Base-by-base conservation (phyloP, 92 coral and sea anemone genomes). In the Zoanthus sociatus region DNA sequence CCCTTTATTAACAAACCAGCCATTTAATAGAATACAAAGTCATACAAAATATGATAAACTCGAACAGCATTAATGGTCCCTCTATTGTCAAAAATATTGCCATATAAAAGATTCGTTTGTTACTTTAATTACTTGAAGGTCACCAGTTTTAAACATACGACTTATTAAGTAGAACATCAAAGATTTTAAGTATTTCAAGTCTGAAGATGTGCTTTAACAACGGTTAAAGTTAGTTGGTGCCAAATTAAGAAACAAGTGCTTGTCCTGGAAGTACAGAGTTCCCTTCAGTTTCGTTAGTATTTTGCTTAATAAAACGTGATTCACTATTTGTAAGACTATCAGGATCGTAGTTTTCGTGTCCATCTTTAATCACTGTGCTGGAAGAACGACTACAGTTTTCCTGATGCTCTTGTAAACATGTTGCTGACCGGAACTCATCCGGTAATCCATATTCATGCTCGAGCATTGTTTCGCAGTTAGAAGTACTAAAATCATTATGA, bases 361-460 rank as follows among this genome's bases (percentile, higher is more conserved):
- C 13, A 78, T 26, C 42, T 55, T 78, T 33, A 33, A 33, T 3
- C 1, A 33, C 42, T 33, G 42, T 33, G 55, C 30, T 3, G 21
- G n/a, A 58, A 58, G 7, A 37, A 78, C 13, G 11, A 21, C 31
- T 37, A 33, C 6, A 15, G 18, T 55, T 37, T 26, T 56, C 33
- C 32, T 78, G 83, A n/a, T 56, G 51, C 26, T 55, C 11, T 32
- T 78, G 83, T 33, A 45, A 61, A n/a, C 45, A 56, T 10, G 53
- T 30, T 13, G 21, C 26, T 61, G 11, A 33, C 17, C 15, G 8
- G 3, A 54, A 61, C n/a, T 31, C 74, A 15, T 30, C 31, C 21
- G 61, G 15, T 12, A 1, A 46, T 9, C 6, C 18, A 16, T 42
- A 56, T 45, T 63, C 84, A 26, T n/a, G 32, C 14, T 46, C 69